Evolutionary conservation across 2,888 invertebrate genomes (phyloP).

Genomic region (Sarcophaga rosellei): DNA sequence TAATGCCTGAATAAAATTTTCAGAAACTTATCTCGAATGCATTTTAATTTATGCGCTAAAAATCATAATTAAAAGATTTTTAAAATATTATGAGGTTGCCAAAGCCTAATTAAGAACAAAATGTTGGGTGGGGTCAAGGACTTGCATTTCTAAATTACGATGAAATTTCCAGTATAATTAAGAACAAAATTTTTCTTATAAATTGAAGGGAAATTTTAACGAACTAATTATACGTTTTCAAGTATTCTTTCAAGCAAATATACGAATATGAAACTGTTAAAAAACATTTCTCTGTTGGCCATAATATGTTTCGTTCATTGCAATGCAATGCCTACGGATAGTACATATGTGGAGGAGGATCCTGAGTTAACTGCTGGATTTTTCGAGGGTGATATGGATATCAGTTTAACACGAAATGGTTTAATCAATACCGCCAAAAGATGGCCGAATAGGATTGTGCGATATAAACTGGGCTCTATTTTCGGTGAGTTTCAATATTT

Average conservation of each 20-base stretch:
- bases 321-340: neutral
- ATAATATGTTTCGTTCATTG: neutral
- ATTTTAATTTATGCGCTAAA: too few relatives aligned
- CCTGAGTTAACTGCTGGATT: conserved; percentile 2
- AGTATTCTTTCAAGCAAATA: neutral
- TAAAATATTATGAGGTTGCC: too few relatives aligned
- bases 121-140: too few relatives aligned
- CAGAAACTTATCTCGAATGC: too few relatives aligned
- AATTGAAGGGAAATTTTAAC: neutral
- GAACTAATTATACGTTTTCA: neutral
- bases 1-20: too few relatives aligned
- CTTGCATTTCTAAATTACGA: too few relatives aligned
- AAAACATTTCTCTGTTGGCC: neutral
- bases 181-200: neutral
- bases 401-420: neutral
- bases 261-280: neutral
- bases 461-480: neutral
- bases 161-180: neutral
- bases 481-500: neutral
- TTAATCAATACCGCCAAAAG: neutral
- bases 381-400: conserved; percentile 16
- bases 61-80: too few relatives aligned
- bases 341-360: neutral
- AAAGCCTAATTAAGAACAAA: too few relatives aligned
- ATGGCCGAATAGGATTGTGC: conserved; percentile 6